phyloP scores from a whole-genome alignment of 1,140 invertebrate species.

The Elymnias hypermnestra region DNA sequence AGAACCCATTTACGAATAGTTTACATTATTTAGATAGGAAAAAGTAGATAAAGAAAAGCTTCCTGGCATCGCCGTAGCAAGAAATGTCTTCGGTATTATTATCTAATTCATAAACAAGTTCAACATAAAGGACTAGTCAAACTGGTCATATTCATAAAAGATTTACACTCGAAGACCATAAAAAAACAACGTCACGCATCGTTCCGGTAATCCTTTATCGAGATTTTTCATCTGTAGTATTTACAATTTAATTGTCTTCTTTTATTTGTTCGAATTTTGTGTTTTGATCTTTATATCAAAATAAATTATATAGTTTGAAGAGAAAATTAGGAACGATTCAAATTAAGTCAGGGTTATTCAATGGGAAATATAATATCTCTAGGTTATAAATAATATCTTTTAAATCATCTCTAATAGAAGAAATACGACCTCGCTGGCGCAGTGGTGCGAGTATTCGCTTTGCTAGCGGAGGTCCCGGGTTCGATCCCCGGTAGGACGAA shows the following conservation, averaged over 20 bases:
- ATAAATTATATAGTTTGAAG: not conserved
- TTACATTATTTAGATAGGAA: slow-evolving; percentile 11
- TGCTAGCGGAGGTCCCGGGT: no score
- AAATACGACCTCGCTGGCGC: no score
- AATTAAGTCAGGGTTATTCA: no score
- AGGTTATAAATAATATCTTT: no score
- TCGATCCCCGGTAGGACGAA: no score
- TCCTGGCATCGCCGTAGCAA: slow-evolving; percentile 2
- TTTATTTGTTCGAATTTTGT: slow-evolving; percentile 1
- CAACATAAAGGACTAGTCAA: slow-evolving; percentile 4
- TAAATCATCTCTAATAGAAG: no score
- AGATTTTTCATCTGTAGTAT: slow-evolving; percentile 14
- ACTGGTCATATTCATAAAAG: slow-evolving; percentile 7
- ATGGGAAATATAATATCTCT: no score
- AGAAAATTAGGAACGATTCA: no score
- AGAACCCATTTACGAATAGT: slow-evolving; percentile 11
- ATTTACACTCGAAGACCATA: not conserved
- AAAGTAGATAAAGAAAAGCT: slow-evolving; percentile 8
- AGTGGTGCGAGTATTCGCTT: no score
- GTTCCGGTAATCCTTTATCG: slow-evolving; percentile 12
- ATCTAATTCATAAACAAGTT: slow-evolving; percentile 10
- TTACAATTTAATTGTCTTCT: slow-evolving; percentile 4
- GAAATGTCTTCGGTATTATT: slow-evolving; percentile 10
- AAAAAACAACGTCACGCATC: slow-evolving; percentile 6
- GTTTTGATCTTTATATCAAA: not conserved